Conservation (phyloP, 2,888 invertebrate genomes). For the Patella depressa region DNA sequence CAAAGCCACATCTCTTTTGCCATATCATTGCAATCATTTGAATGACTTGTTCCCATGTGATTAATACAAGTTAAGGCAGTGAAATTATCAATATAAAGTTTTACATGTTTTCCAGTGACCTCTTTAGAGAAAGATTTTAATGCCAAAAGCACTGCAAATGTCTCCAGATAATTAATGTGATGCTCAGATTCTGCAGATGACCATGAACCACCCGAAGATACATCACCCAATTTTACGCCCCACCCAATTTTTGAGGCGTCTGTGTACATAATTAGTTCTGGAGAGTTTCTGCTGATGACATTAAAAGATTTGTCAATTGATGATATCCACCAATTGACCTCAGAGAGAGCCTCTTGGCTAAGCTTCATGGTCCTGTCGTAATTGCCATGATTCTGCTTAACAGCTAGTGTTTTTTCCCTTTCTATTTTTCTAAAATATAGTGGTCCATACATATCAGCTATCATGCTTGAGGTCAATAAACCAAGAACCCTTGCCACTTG, state of each 20-base stretch:
- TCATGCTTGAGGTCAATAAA: background rate
- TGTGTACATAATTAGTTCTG: constrained; percentile 3
- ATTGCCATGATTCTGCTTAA: background rate
- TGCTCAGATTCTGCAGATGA: background rate
- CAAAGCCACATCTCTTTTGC: no score
- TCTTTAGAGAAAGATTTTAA: background rate
- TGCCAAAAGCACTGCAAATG: constrained; percentile 11
- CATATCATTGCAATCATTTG: background rate
- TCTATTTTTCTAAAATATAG: background rate
- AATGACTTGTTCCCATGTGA: no score
- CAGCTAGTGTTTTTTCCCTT: background rate
- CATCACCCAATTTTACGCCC: no score
- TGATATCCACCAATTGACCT: background rate
- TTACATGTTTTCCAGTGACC: constrained; percentile 6
- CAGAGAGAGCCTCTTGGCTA: background rate
- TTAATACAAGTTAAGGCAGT: background rate
- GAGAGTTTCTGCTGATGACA: background rate
- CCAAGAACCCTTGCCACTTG: background rate
- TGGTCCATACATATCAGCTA: background rate
- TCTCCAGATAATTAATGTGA: constrained; percentile 19
- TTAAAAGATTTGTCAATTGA: background rate
- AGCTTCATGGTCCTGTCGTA: background rate
- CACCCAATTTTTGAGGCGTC: constrained; percentile 17
- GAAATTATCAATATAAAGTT: constrained; percentile 15
- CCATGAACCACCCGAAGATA: constrained; percentile 12